Base-by-base conservation (phyloP, 2,888 invertebrate species). In the Hydropsyche betteni region DNA sequence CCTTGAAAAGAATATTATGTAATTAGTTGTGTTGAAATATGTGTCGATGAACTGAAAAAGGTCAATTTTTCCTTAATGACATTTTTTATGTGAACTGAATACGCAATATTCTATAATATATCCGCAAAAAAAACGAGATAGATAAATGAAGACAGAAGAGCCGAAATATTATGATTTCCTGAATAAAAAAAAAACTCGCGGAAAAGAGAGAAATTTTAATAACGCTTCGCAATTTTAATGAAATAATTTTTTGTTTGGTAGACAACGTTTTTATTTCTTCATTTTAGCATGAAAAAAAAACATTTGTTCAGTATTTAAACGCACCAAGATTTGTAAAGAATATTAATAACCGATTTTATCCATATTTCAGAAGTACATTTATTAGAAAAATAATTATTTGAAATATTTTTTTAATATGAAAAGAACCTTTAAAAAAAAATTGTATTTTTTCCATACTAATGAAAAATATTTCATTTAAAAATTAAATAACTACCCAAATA, bases 81-180 rank as follows among this genome's bases (percentile, higher is more conserved):
- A 16, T 24, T 58, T 58, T 58, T 58, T 58, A 2, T 58, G 12
- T 53, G 5, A 0, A 53, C 58, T 24, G 58, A 58, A 58, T 8
- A 58, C 8, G 58, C 8, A 58, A 58, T 58, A 58, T 16, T 58
- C 3, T 16, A 58, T 58, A 58, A 58, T 58, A 58, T 8, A 44
- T 10, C 16, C 16, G 24, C 0, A 24, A 58, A 58, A 58, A 58
- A 58, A 58, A 24, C 16, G 58, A 58, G 4, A 58, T 14, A 58
- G 58, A 58, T 58, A 58, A 58, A 58, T 58, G 58, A 58, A 58
- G 58, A 58, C 58, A 58, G 58, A 58, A 8, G 24, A 58, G 58
- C 8, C 8, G 58, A 58, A 58, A 58, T 58, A 58, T 58, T 58
- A 58, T 58, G 58, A 58, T 58, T 58, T 58, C 24, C 16, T 44